Percentiles rank a stretch among this genome's conserved stretches.
These are phyloP conservation scores for Lomographa bimaculata DNA, from an alignment of 2,888 invertebrate genomes.

Conservation along the genomic window DNA sequence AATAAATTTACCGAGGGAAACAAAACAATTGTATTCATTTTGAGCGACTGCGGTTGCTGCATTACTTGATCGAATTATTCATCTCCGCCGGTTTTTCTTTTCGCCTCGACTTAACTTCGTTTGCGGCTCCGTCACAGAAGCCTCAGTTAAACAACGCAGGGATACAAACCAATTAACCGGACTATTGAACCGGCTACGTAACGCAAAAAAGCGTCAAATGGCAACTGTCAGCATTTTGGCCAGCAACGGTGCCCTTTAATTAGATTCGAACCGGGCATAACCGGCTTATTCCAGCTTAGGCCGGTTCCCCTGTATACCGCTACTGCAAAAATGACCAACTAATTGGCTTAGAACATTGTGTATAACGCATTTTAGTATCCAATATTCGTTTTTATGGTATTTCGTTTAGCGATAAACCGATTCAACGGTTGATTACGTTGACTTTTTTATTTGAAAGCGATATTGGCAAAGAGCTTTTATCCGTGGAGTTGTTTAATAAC, in stretches of 20 bases:
- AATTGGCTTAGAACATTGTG: constrained; percentile 79
- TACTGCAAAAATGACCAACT: constrained; percentile 79
- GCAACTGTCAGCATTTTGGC: constrained; percentile 76
- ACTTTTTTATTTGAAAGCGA: constrained; percentile 17
- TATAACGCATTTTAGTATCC: constrained; percentile 74
- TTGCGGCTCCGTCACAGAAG: constrained; percentile 37
- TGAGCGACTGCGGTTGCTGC: constrained; percentile 72
- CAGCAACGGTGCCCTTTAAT: constrained; percentile 76
- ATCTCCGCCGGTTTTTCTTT: constrained; percentile 54
- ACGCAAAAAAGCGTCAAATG: constrained; percentile 65
- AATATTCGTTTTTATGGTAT: constrained; percentile 68
- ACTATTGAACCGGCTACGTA: constrained; percentile 58
- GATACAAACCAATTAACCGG: constrained; percentile 67
- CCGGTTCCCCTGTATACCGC: constrained; percentile 63
- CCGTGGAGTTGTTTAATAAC: constrained; percentile 32
- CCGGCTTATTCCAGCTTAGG: constrained; percentile 80
- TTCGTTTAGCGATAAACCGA: constrained; percentile 51
- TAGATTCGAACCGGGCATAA: constrained; percentile 79
- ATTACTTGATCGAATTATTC: constrained; percentile 77
- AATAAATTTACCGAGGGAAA: constrained; percentile 78
- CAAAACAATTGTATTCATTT: constrained; percentile 80
- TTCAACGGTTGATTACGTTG: constrained; percentile 27
- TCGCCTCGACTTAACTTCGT: constrained; percentile 39
- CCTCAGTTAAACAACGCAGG: constrained; percentile 39
- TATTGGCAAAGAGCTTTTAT: constrained; percentile 13